Base-by-base conservation (phyloP, 1,140 invertebrate genomes). In the Drosophila kohkoa region DNA sequence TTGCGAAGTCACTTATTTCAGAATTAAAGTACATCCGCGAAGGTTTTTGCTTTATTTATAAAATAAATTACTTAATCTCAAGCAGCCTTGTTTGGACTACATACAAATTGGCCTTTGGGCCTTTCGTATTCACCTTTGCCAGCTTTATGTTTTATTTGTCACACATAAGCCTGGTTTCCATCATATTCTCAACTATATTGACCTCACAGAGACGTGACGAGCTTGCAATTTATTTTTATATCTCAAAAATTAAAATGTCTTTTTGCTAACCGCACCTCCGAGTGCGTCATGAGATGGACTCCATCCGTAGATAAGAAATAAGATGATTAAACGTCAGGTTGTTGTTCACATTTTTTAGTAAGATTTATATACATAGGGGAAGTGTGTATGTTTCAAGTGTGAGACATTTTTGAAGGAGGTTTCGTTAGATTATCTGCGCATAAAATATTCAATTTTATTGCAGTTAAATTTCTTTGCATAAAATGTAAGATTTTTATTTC, bases 201-300 rank as follows among this genome's bases (percentile, higher is more conserved):
- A 66, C 81, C 81, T 81, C 51, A 62, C n/a, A 5, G 43, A 69
- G 55, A 80, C 62, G 69, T 72, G 73, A 83, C 57, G 45, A 65
- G 25, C 28, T 43, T 49, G 63, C 64, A 51, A 77, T 66, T 82
- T 28, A 51, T 49, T 75, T 81, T 62, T 52, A 41, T 52, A 46
- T 10, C 28, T 11, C 6, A 11, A 28, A 6, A 32, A 28, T 51
- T 57, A 41, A 64, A 55, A 55, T 55, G 51, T 64, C 45, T 45
- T 57, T 64, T 52, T 46, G 15, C 38, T 46, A 11, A 35, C 51
- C 48, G 58, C 76, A 70, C 71, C 72, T 64, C 30, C 15, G 15
- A n/a, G 51, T 65, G 60, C 46, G 68, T 71, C 65, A 54, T 13
- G 28, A 54, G 15, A 20, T 52, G 1, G 6, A 11, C 30, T 28